phyloP scores from a whole-genome alignment of 2,888 invertebrate species.

The Philereme vetulata region DNA sequence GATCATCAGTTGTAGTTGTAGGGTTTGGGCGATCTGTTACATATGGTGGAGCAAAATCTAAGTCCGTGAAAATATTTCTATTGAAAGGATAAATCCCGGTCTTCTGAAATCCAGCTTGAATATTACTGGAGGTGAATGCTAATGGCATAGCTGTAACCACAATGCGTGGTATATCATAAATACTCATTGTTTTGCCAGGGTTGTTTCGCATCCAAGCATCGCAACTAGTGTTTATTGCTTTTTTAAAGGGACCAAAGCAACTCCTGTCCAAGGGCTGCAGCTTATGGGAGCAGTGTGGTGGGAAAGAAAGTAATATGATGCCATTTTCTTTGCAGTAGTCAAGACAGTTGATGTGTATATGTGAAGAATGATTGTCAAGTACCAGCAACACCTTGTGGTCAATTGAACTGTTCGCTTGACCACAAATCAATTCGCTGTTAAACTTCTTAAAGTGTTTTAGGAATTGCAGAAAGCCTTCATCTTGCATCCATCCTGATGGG shows the following conservation, averaged over 20 bases:
- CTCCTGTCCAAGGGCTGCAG: constrained; percentile 45
- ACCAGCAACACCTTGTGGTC: constrained; percentile 40
- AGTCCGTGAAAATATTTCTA: constrained; percentile 42
- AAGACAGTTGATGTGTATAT: constrained; percentile 37
- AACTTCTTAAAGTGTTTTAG: constrained; percentile 43
- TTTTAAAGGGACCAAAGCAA: constrained; percentile 46
- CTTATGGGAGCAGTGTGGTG: constrained; percentile 46
- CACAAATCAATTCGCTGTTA: no score
- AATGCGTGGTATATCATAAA: constrained; percentile 47
- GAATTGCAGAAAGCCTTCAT: constrained; percentile 37
- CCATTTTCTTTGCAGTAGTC: constrained; percentile 42
- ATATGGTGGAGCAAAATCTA: constrained; percentile 6
- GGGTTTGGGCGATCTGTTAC: constrained; percentile 6
- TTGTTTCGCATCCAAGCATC: constrained; percentile 47
- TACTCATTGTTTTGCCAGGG: constrained; percentile 45
- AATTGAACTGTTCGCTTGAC: constrained; percentile 27
- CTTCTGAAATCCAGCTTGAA: constrained; percentile 41
- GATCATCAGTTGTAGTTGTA: no score
- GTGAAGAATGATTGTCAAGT: constrained; percentile 46
- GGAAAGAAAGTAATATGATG: constrained; percentile 42
- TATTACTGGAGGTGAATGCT: constrained; percentile 40
- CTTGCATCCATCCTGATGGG: constrained; percentile 48
- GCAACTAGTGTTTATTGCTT: constrained; percentile 38
- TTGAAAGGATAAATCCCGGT: constrained; percentile 45
- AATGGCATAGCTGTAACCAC: constrained; percentile 37